These are phyloP conservation scores for Copsychus sechellarum DNA, from an alignment of 2,113 vertebrate genomes.

Conservation along the genomic window DNA sequence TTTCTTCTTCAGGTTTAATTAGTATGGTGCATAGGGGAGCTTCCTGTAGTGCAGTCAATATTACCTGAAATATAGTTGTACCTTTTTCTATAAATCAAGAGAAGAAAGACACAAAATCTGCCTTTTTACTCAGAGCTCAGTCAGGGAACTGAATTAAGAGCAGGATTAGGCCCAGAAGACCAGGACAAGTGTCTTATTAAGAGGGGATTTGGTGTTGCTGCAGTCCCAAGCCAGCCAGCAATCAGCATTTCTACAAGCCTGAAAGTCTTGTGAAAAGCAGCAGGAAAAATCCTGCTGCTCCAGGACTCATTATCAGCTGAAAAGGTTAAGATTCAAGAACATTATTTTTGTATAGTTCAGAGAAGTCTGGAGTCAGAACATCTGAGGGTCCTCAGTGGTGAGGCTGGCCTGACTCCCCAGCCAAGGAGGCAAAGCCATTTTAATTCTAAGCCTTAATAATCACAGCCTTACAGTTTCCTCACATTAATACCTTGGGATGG, in stretches of 20 bases:
- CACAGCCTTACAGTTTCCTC: background rate
- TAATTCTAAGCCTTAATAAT: background rate
- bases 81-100: background rate
- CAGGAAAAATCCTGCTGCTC: constrained; percentile 37
- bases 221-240: constrained; percentile 6
- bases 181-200: background rate
- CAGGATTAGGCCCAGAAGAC: background rate
- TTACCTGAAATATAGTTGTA: background rate
- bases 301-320: background rate
- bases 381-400: background rate
- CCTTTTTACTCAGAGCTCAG: background rate
- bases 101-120: background rate
- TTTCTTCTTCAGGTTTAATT: background rate
- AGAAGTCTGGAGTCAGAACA: background rate
- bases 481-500: background rate
- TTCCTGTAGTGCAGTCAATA: background rate
- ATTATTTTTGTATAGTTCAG: background rate
- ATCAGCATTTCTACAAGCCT: constrained; percentile 18
- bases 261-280: constrained; percentile 22
- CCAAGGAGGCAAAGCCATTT: background rate
- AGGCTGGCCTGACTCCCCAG: background rate
- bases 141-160: background rate
- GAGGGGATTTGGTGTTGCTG: background rate
- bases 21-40: background rate
- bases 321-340: constrained; percentile 36